Base-by-base conservation (phyloP, 2,797 vertebrate species). In the Siniperca scherzeri region DNA sequence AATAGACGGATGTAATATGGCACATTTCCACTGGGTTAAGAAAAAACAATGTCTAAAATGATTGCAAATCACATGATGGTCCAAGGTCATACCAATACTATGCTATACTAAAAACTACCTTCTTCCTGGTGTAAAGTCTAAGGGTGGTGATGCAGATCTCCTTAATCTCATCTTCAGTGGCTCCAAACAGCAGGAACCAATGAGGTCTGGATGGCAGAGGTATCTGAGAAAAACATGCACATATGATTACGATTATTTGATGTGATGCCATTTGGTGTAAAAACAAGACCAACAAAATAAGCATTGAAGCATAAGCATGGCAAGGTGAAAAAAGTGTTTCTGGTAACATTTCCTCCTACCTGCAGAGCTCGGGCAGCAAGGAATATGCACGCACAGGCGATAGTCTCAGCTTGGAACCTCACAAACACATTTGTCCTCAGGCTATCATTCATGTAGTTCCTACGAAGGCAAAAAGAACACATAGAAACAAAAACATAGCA, bases 361-460 rank as follows among this genome's bases (percentile, higher is more conserved):
- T 99, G 98, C 79, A 99, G 96, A 74, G 97, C 98, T 91, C 98
- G 95, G 70, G 99, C 98, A 82, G 99, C 98, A 0, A 99, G 98
- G 92, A 97, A 99, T 92, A 99, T 99, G 91, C 98, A 99, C 92
- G 99, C 99, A 92, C 98, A 99, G 0, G 99, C 99, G 64, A 99
- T 98, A 0, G 98, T 99, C 94, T 99, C 99, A 2, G 97, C 97
- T 94, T 99, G 97, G 93, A 99, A 99, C 89, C 97, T 96, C 92
- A 99, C 99, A 88, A 99, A 99, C 82, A 99, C 98, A n/a, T 98
- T 99, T 14, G 98, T 99, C 91, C 98, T 95, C 85, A 99, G 96
- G 88, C 96, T 97, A 93, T 99, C 99, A 13, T 99, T 99, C 98
- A 99, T 99, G 92, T 99, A 99, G 95, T 99, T 99, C 99, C 99